Conservation (phyloP, 2,888 invertebrate species). For the Chymomyza amoena region DNA sequence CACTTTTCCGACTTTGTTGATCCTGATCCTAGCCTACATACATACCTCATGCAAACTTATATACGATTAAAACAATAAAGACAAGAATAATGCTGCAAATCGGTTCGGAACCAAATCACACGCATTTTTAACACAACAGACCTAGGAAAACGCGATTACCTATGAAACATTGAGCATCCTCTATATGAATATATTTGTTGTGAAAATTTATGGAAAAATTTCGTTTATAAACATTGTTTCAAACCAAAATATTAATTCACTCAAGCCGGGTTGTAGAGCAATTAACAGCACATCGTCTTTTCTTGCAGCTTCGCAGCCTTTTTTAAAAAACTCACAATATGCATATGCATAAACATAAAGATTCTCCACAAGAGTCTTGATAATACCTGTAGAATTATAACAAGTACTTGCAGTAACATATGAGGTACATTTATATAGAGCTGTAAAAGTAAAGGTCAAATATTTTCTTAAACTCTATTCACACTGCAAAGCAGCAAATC, state of each 20-base stretch:
- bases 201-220: no score
- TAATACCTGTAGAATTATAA: not conserved
- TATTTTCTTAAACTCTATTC: constrained; percentile 62
- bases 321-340: not conserved
- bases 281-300: not conserved
- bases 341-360: not conserved
- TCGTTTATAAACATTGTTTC: not conserved
- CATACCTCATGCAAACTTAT: not conserved
- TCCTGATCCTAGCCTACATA: not conserved
- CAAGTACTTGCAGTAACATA: not conserved
- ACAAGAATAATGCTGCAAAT: not conserved
- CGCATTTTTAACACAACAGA: no score
- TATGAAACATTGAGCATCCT: no score
- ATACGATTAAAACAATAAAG: no score
- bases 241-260: not conserved
- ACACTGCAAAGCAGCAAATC: constrained; percentile 60
- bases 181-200: no score
- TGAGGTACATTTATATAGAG: not conserved
- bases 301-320: not conserved
- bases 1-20: not conserved
- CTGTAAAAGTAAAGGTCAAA: constrained; percentile 5
- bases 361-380: constrained; percentile 1
- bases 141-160: no score
- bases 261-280: not conserved
- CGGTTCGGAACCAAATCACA: not conserved